phyloP scores from a whole-genome alignment of 2,888 invertebrate genomes.

The Erynnis tages region DNA sequence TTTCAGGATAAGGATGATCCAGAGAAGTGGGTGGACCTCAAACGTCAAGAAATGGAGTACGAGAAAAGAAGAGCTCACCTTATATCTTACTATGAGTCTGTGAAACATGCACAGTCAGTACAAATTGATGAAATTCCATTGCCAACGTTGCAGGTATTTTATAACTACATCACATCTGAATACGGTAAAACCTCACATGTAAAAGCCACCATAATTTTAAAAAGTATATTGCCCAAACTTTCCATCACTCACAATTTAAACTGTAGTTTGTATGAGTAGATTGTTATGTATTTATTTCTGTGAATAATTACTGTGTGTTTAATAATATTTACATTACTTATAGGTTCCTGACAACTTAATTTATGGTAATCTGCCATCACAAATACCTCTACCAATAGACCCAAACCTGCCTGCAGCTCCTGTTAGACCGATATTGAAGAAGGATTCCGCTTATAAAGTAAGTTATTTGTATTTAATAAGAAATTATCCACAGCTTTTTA shows the following conservation, averaged over 20 bases:
- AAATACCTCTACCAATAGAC: slow-evolving; percentile 81
- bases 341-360: slow-evolving; percentile 77
- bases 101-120: slow-evolving; percentile 96
- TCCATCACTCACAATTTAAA: no score
- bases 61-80: slow-evolving; percentile 93
- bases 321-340: slow-evolving; percentile 37
- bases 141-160: slow-evolving; percentile 83
- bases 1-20: slow-evolving; percentile 96
- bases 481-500: no score
- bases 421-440: slow-evolving; percentile 87
- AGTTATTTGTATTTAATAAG: slow-evolving; percentile 29
- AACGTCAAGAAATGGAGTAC: slow-evolving; percentile 94
- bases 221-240: no score
- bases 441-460: slow-evolving; percentile 82
- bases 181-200: not conserved
- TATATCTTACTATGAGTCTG: slow-evolving; percentile 96
- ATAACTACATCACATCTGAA: not conserved
- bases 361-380: slow-evolving; percentile 75
- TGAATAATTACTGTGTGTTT: no score
- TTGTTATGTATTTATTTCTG: no score
- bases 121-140: slow-evolving; percentile 97
- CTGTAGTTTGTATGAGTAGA: not conserved
- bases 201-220: no score
- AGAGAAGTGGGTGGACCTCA: slow-evolving; percentile 95
- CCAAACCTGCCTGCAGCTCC: slow-evolving; percentile 66